Evolutionary conservation across 2,797 vertebrate species (phyloP).

Genomic region (Ficedula albicollis): DNA sequence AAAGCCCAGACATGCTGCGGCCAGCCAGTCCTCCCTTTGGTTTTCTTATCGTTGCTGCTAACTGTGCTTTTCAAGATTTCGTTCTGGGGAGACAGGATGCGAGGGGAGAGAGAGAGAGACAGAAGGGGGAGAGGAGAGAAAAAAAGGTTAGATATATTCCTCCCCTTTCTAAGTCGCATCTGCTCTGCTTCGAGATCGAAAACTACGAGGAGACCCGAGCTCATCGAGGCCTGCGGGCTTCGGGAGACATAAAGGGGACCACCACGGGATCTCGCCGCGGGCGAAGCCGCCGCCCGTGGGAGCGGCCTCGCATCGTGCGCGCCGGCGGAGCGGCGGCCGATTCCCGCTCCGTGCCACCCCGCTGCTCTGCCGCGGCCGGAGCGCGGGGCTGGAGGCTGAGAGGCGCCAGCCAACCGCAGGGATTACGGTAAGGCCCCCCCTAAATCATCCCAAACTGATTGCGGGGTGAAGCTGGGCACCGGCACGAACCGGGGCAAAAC

Average conservation of each 20-base stretch:
- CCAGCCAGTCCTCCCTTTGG: constrained; percentile 98
- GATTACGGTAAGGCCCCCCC: rapidly evolving
- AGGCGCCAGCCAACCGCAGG: background rate
- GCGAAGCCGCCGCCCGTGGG: background rate
- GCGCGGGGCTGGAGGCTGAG: background rate
- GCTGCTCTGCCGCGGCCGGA: background rate
- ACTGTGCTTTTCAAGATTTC: constrained; percentile 94
- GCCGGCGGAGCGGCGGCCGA: background rate
- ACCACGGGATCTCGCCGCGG: background rate
- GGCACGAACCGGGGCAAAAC: background rate
- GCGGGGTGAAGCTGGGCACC: background rate
- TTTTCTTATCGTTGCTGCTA: constrained; percentile 93
- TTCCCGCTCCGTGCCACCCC: background rate
- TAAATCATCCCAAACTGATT: background rate
- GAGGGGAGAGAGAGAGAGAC: background rate
- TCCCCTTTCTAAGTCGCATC: background rate
- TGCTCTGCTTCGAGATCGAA: background rate
- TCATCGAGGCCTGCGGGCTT: background rate
- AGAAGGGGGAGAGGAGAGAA: background rate
- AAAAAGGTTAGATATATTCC: background rate
- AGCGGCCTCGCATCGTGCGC: background rate
- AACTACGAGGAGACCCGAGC: background rate
- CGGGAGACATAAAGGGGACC: background rate
- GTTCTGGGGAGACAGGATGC: constrained; percentile 78
- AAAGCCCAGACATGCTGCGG: constrained; percentile 98